Base-by-base conservation (phyloP, 2,888 invertebrate species). In the Suillia variegata region DNA sequence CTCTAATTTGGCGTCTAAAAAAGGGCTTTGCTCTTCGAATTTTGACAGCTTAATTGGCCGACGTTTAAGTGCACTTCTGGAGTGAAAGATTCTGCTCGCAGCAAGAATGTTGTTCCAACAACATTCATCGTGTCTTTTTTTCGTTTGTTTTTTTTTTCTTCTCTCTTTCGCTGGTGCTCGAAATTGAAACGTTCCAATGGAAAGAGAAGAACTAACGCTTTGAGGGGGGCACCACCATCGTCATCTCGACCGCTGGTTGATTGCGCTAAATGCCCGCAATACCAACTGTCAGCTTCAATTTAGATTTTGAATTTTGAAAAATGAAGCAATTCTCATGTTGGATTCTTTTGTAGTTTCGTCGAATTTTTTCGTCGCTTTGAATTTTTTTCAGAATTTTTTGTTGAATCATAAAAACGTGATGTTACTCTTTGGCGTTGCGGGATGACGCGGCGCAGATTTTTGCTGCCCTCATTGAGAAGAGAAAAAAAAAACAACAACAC, bases 41-140 rank as follows among this genome's bases (percentile, higher is more conserved):
- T 20, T 45, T 45, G 45, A 45, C 45, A 45, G 45, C 45, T 20
- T 45, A 20, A 45, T 45, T 45, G 38, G 38, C 38, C n/a, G 13
- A 38, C 38, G 10, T 38, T n/a, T 38, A n/a, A 38, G 38, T 38
- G 38, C 15, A n/a, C n/a, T 38, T 38, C 38, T 5, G 10, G 15
- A 4, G 38, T 38, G 38, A 38, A n/a, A 38, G 31, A 31, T 31
- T 12, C 6, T 31, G 12, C 31, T 8, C 12, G 31, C 31, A 31
- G 31, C 6, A 31, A 31, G 31, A 31, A 31, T n/a, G n/a, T n/a
- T n/a, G n/a, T n/a, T n/a, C n/a, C n/a, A n/a, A n/a, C n/a, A n/a
- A n/a, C n/a, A n/a, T n/a, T n/a, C n/a, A n/a, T n/a, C n/a, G n/a
- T n/a, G n/a, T n/a, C n/a, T n/a, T n/a, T n/a, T n/a, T n/a, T n/a